phyloP scores from a whole-genome alignment of 2,113 vertebrate genomes.

The Ivindomyrus marchei region DNA sequence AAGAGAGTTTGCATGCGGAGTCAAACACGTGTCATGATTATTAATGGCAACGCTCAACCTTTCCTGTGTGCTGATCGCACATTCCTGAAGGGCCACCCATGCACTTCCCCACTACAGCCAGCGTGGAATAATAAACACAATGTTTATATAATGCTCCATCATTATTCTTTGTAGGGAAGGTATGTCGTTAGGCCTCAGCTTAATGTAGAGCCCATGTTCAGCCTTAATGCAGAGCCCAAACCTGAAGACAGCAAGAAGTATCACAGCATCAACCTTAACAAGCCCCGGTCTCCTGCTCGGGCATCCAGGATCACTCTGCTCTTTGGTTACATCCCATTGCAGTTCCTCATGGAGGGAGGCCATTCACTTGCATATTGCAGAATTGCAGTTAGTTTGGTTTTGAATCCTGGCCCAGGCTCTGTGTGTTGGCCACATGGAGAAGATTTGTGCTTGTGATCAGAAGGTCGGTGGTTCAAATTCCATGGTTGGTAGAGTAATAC shows the following conservation, averaged over 20 bases:
- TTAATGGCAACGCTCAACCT: background rate
- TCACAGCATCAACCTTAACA: background rate
- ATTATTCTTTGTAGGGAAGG: background rate
- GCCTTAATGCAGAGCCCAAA: background rate
- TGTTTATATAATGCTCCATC: background rate
- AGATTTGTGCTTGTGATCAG: background rate
- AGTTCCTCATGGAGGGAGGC: background rate
- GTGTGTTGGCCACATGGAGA: background rate
- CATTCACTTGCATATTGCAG: background rate
- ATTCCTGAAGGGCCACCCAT: slow-evolving; percentile 5
- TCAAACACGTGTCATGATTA: slow-evolving; percentile 1
- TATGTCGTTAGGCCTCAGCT: background rate
- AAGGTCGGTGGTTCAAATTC: background rate
- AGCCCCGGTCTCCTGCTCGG: background rate
- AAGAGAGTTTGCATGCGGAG: background rate
- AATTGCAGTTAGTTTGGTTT: background rate
- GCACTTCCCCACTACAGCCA: background rate
- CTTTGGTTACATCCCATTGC: background rate
- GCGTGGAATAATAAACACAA: background rate
- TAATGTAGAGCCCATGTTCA: background rate
- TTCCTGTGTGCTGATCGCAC: background rate
- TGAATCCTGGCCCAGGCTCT: background rate
- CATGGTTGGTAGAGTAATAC: background rate
- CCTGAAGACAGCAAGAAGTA: background rate
- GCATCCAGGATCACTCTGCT: background rate